Evolutionary conservation across 2,888 invertebrate genomes (phyloP).

Genomic region (Kuschelorhynchus macadamiae): DNA sequence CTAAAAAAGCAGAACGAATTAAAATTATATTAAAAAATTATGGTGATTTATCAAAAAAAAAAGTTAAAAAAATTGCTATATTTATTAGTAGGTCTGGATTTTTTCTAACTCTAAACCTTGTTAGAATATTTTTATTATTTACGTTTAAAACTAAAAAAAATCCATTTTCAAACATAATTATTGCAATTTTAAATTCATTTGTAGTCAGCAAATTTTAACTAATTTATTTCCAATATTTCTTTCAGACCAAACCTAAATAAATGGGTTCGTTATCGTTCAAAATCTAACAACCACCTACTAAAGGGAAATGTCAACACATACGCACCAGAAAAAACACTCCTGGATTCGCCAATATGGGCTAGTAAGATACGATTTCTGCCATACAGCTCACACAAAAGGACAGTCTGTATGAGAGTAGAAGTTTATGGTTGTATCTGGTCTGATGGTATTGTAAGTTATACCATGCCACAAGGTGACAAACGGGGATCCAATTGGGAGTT

Average conservation of each 20-base stretch:
- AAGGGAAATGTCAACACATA: constrained; percentile 90
- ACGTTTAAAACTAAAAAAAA: too few relatives aligned
- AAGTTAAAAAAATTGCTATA: too few relatives aligned
- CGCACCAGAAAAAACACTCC: constrained; percentile 80
- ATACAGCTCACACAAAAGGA: constrained; percentile 84
- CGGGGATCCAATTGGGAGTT: constrained; percentile 82
- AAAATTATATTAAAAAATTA: too few relatives aligned
- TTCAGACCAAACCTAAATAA: constrained; percentile 79
- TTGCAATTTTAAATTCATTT: too few relatives aligned
- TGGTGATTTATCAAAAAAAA: too few relatives aligned
- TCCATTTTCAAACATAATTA: too few relatives aligned
- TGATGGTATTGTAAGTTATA: constrained; percentile 87
- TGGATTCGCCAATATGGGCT: constrained; percentile 89
- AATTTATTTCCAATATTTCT: too few relatives aligned
- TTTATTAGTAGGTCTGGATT: too few relatives aligned
- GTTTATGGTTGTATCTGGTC: constrained; percentile 90
- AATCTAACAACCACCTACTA: constrained; percentile 81
- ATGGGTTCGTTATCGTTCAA: constrained; percentile 85
- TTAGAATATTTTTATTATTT: too few relatives aligned
- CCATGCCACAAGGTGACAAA: constrained; percentile 90
- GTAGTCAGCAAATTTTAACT: too few relatives aligned
- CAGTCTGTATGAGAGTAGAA: constrained; percentile 93
- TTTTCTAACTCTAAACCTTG: too few relatives aligned
- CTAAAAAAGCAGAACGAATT: too few relatives aligned
- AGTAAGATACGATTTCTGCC: constrained; percentile 88